Base-by-base conservation (phyloP, 1,140 invertebrate species). In the Andrena cerasifolii region DNA sequence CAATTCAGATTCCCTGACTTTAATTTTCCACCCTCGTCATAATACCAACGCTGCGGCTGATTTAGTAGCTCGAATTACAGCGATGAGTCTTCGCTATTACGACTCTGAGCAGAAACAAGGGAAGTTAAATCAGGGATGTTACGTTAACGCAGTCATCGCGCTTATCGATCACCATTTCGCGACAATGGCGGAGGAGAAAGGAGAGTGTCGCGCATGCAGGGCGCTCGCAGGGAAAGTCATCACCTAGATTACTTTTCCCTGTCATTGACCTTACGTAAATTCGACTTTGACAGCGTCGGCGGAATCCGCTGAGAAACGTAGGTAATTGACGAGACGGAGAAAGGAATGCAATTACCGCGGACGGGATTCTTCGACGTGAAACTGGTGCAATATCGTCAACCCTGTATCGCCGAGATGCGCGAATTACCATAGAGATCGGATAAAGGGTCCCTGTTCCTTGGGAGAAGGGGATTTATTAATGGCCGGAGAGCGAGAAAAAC, bases 181-280 rank as follows among this genome's bases (percentile, higher is more conserved):
- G n/a, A 31, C 26, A 31, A 33, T 45, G 16, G 3, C 14, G 36
- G 8, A 12, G 43, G 62, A 65, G 72, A 67, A 75, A 75, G 33
- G 72, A 75, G 61, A 74, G 33, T 31, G 49, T 74, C 51, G 49
- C 51, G 10, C 16, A 14, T 6, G 0, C 26, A 4, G 18, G 24
- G 10, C 66, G 5, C 33, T 21, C 3, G 26, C 16, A n/a, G 72
- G 18, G 62, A 75, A 75, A 75, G 62, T 24, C 43, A 66, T 66
- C 36, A 8, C 28, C 43, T 31, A 10, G 21, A 65, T 54, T 54
- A 8, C 26, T 66, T 75, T 75, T 49, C 51, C 56, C 49, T 75
- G 72, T 67, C 72, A 45, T 10, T 56, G 72, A 75, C 62, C 72
- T 33, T 66, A n/a, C 36, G n/a, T 26, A 18, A 75, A 67, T 75